Conservation (phyloP, 1,140 invertebrate species). For the Coptotermes formosanus region DNA sequence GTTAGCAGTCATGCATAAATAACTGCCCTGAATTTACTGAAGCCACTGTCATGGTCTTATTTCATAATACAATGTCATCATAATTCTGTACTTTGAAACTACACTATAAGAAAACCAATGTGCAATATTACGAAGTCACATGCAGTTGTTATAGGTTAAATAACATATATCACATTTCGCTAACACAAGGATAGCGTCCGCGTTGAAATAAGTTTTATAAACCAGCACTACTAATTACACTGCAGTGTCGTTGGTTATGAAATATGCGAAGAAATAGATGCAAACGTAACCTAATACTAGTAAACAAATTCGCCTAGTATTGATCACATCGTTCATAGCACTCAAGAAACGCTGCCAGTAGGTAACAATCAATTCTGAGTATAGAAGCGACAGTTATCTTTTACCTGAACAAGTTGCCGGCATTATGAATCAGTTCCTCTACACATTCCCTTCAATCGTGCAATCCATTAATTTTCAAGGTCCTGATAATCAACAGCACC, state of each 20-base stretch:
- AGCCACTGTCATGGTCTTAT: no score
- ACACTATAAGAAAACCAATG: neutral
- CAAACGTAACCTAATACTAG: neutral
- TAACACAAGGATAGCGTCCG: neutral
- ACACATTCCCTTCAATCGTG: constrained; percentile 31
- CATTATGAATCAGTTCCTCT: constrained; percentile 30
- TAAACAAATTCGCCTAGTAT: neutral
- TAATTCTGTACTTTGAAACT: no score
- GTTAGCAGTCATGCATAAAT: no score
- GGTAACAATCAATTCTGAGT: neutral
- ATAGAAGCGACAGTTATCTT: neutral
- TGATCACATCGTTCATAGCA: neutral
- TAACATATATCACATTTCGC: neutral
- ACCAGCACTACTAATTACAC: neutral
- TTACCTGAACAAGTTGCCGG: constrained; percentile 33
- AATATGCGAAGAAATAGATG: neutral
- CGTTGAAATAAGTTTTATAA: neutral
- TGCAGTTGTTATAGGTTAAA: neutral
- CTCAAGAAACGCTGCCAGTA: neutral
- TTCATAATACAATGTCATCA: no score
- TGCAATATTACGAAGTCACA: neutral
- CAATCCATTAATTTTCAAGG: constrained; percentile 33
- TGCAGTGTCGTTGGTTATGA: neutral
- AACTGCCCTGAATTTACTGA: no score
- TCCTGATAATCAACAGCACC: constrained; percentile 27